Conservation (phyloP, 2,797 vertebrate genomes). For the Sciurus carolinensis region DNA sequence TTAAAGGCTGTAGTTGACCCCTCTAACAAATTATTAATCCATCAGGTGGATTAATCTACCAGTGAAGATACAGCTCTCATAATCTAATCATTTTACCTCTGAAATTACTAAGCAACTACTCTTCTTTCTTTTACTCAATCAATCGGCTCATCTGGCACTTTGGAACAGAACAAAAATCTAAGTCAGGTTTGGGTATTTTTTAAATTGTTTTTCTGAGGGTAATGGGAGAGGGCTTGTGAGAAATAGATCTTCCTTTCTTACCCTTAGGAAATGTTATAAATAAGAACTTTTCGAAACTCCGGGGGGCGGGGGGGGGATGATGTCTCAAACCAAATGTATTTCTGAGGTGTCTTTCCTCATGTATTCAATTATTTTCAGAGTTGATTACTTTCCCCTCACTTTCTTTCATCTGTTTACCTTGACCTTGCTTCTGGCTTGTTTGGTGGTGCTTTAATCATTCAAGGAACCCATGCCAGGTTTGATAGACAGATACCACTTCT, state of each 20-base stretch:
- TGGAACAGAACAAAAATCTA: constrained; percentile 55
- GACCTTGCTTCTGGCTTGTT: neutral
- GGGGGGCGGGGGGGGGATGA: no score
- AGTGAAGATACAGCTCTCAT: no score
- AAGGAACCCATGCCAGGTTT: neutral
- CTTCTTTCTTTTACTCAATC: neutral
- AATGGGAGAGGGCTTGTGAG: neutral
- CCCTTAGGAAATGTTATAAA: neutral
- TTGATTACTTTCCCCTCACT: neutral
- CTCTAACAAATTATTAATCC: no score
- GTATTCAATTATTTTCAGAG: neutral
- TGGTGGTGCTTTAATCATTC: neutral
- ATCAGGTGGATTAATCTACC: no score
- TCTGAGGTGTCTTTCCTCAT: neutral
- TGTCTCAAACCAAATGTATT: neutral
- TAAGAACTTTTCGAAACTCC: neutral
- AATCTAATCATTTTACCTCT: no score
- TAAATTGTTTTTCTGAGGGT: neutral
- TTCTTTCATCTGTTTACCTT: neutral
- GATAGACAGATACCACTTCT: neutral
- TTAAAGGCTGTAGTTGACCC: no score
- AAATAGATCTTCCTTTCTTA: neutral
- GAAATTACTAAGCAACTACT: neutral
- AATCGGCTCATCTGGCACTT: neutral
- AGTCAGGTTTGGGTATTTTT: neutral